Base-by-base conservation (phyloP, 2,113 vertebrate species). In the Hydrolagus affinis region DNA sequence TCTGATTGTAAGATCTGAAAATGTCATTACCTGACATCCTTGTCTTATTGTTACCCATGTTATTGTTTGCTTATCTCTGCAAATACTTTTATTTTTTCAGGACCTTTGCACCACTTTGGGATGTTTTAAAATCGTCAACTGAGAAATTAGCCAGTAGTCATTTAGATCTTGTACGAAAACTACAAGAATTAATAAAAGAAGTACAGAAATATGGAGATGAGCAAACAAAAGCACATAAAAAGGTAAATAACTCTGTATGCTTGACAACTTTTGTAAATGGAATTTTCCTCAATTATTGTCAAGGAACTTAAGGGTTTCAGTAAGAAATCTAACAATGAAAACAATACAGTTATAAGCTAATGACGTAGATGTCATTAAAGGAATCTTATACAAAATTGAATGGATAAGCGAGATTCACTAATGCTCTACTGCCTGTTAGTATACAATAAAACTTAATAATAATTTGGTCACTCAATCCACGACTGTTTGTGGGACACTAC, bases 191-290 rank as follows among this genome's bases (percentile, higher is more conserved):
- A 87, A 98, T 98, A 90, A 99, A 97, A 88, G 97, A 99, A 89
- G 96, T 98, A 86, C 97, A 99, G 87, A 98, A 97, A 86, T 99
- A 99, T 85, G 95, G 96, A 87, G 98, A 99, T 85, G 97, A 99
- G 85, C 97, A 98, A 91, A 94, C 96, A 89, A 99, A 98, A 91
- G 92, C 95, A 87, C 97, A 98, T 91, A 99, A 99, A 90, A 99
- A 99, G 96, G 96, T 95, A 89, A 83, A 25, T 10, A 83, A 28
- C 66, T 56, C 25, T 66, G 60, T 64, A 83, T 11, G 6, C 9
- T 83, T 66, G 19, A 28, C 4, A 62, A 59, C 57, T 60, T 44
- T 60, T 59, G 14, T 21, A 77, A 77, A 60, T 11, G 14, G 59
- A 25, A 62, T 11, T 78, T 75, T 78, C 76, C 60, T 56, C 23